phyloP scores from a whole-genome alignment of 2,797 vertebrate genomes.

The Atherinosoma microstoma region DNA sequence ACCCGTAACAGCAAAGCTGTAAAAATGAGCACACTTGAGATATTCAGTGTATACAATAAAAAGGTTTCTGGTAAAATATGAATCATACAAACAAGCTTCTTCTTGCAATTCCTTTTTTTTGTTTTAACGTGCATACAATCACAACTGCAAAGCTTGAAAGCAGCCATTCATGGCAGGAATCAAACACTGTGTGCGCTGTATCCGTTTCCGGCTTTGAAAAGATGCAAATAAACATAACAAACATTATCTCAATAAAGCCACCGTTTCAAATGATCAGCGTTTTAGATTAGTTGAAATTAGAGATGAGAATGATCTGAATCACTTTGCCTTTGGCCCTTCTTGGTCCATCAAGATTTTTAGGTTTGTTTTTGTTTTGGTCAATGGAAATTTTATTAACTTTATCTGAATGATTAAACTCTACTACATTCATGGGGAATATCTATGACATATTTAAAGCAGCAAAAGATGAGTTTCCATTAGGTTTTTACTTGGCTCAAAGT shows the following conservation, averaged over 20 bases:
- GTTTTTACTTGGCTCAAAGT: slow-evolving; percentile 10
- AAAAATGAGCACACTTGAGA: slow-evolving; percentile 2
- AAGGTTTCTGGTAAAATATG: background rate
- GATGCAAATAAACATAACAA: background rate
- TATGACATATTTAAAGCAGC: slow-evolving; percentile 6
- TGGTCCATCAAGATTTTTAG: slow-evolving; percentile 22
- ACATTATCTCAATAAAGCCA: background rate
- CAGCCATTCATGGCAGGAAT: background rate
- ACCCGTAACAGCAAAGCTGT: background rate
- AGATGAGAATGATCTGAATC: background rate
- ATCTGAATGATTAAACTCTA: background rate
- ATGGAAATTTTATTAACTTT: slow-evolving; percentile 1
- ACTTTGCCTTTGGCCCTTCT: background rate
- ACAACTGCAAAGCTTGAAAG: background rate
- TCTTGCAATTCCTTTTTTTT: background rate
- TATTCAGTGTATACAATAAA: background rate
- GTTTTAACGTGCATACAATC: slow-evolving; percentile 12
- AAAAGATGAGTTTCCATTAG: slow-evolving; percentile 18
- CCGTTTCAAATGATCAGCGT: background rate
- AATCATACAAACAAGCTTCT: background rate
- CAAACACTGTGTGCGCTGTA: background rate
- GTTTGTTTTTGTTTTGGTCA: background rate
- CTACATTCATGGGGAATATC: background rate
- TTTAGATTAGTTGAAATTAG: slow-evolving; percentile 10
- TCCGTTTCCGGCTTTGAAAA: background rate